Evolutionary conservation across 2,888 invertebrate species (phyloP), one percentile per base, ranked within the genome.

Genomic region (Cordilura impudica): DNA sequence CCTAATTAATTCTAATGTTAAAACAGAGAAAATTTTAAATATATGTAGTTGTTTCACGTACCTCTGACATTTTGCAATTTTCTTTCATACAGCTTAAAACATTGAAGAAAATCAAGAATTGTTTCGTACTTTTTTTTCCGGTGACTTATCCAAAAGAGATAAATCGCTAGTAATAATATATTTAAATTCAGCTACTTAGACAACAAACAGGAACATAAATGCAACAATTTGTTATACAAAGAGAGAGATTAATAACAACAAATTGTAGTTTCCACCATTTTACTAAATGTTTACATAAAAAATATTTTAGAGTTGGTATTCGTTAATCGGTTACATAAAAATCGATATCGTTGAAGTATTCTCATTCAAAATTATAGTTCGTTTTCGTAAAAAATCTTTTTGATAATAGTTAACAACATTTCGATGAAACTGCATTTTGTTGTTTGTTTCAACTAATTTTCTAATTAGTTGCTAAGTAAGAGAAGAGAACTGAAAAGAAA

Each of bases 41-140:
- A 16, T 45, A 45, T 45, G 16, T 16, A 45, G 16, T 2, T 45
- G 16, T 45, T 43, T 8, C 65, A 79, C 79, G 29, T 79, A 79
- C 79, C 79, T 79, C 75, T 79, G 79, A 67, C 79, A 75, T 79
- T 79, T 71, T 79, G 26, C 51, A 67, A 43, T 51, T 66, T 49
- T 75, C 61, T 39, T 78, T 71, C 54, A 69, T 45, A 31, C 23
- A 14, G 29, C 45, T 31, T 16, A 67, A 49, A 29, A 26, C 6
- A 6, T 39, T 18, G 2, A 8, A 39, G 60, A 65, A 14, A 65
- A 51, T 7, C 63, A 69, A 69, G 74, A 45, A 43, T 66, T 61
- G 26, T 54, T 45, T 19, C 26, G 67, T 71, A 31, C 35, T 72
- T 71, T 21, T 60, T 1, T 43, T 2, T n/a, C 0, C n/a, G 12